Base-by-base conservation (phyloP, 2,797 vertebrate species). In the Takifugu ocellatus region DNA sequence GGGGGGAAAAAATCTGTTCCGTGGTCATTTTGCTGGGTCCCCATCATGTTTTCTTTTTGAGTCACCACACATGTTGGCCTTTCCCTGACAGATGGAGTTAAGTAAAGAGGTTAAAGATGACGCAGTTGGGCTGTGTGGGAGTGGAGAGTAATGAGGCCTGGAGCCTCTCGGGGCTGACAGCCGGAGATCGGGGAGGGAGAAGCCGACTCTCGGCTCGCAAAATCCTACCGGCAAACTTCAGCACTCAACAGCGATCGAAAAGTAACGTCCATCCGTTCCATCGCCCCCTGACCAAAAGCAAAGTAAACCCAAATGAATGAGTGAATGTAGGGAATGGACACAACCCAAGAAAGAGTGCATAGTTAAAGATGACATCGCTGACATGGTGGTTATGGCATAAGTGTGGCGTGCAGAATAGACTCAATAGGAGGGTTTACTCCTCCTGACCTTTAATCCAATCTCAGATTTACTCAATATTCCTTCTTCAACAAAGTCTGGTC, bases 41-140 rank as follows among this genome's bases (percentile, higher is more conserved):
- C 60, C 51, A 48, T 82, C 77, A 82, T 83, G 84, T 82, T 86
- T 85, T 82, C 83, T 75, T 80, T 86, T 79, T 73, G 75, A 36
- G 82, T 82, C 69, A 67, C 61, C 65, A 68, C 74, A 55, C 84
- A 87, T 56, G 74, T 77, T 86, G 75, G 57, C 70, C 75, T 75
- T 71, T 79, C 76, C 83, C 76, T 84, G 82, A 78, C 82, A 78
- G 78, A 85, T 74, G 63, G 69, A 72, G 74, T 58, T 68, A 84
- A 86, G 83, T 70, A 73, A 75, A 46, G 69, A 86, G 79, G 86
- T 89, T 90, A 87, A 90, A 82, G 78, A 83, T 91, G 84, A 90
- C 70, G 77, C 79, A 82, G 70, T 80, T 85, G 62, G 84, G 81
- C 85, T 88, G 86, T 87, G 77, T 80, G 72, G 84, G 79, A 83